Evolutionary conservation across 2,113 vertebrate genomes (phyloP), one percentile per base, ranked within the genome.

Genomic region (Chamaetylas fuelleborni): DNA sequence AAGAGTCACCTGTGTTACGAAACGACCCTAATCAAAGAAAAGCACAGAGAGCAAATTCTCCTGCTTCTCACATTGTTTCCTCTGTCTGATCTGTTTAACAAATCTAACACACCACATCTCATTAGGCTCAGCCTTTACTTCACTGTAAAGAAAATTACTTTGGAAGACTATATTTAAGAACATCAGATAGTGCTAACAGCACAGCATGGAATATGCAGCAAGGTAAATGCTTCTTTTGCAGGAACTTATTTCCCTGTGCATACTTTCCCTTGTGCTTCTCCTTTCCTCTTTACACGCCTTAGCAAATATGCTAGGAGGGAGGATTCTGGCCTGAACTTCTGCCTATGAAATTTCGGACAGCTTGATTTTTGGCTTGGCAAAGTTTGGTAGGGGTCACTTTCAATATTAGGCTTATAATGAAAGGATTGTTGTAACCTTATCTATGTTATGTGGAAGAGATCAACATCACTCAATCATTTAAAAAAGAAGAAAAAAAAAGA

Each of bases 351-450:
- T 94, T 95, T 96, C 76, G 96, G 94, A 83, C 86, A 88, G 79
- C 65, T 90, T 90, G 74, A 81, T 91, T 96, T 92, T 90, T 90
- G 51, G 34, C 56, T 92, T 92, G 67, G 81, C 51, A 74, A 92
- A 88, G 45, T 92, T 95, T 86, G 70, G 58, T 84, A 81, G 66
- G 65, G 86, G 69, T 73, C 0, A 1, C 19, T 86, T 95, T 88
- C 76, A 94, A 62, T 96, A 93, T 86, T 90, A 90, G 61, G 48
- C 48, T 92, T 90, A 81, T 90, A 95, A 94, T 90, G 90, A 95
- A 95, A 94, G 80, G 23, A 79, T 81, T 96, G 72, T 78, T 94
- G 93, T 84, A 96, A 96, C 88, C 72, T 96, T 97, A 94, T 96
- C 93, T 93, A 15, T 61, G 53, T 74, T 95, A 84, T 90, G 80